Evolutionary conservation across 1,140 invertebrate genomes (phyloP).

Genomic region (Andrena cerasifolii): DNA sequence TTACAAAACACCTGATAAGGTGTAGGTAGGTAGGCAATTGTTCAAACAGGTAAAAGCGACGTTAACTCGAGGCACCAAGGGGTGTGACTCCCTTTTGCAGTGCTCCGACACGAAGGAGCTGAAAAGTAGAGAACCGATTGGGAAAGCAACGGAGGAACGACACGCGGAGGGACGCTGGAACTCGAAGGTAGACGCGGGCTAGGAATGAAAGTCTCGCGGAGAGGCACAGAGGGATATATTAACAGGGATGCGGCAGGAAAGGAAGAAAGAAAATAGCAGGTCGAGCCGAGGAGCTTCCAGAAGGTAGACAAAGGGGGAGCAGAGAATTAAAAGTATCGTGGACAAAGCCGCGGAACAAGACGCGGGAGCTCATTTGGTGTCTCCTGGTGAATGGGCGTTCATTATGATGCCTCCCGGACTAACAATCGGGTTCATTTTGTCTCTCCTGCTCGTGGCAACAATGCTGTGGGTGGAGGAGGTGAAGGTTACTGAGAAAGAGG

Average conservation of each 20-base stretch:
- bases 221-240: slow-evolving; percentile 22
- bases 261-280: slow-evolving; percentile 50
- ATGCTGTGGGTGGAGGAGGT: slow-evolving; percentile 63
- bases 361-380: slow-evolving; percentile 80
- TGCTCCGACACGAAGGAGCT: no score
- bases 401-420: slow-evolving; percentile 77
- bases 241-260: slow-evolving; percentile 19
- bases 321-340: slow-evolving; percentile 80
- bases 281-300: slow-evolving; percentile 43
- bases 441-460: slow-evolving; percentile 78
- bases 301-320: slow-evolving; percentile 68
- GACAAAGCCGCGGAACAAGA: slow-evolving; percentile 78
- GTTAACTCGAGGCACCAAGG: no score
- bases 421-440: slow-evolving; percentile 79
- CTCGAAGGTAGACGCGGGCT: background rate
- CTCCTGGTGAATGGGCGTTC: slow-evolving; percentile 77
- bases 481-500: slow-evolving; percentile 27
- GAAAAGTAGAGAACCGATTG: no score
- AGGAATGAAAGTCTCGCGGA: background rate
- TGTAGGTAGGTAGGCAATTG: no score
- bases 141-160: background rate
- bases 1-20: no score
- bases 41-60: no score
- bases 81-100: no score
- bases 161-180: no score